Evolutionary conservation across 92 coral and sea anemone genomes (phyloP), one percentile per base, ranked within the genome.

Genomic region (Porites cylindrica): DNA sequence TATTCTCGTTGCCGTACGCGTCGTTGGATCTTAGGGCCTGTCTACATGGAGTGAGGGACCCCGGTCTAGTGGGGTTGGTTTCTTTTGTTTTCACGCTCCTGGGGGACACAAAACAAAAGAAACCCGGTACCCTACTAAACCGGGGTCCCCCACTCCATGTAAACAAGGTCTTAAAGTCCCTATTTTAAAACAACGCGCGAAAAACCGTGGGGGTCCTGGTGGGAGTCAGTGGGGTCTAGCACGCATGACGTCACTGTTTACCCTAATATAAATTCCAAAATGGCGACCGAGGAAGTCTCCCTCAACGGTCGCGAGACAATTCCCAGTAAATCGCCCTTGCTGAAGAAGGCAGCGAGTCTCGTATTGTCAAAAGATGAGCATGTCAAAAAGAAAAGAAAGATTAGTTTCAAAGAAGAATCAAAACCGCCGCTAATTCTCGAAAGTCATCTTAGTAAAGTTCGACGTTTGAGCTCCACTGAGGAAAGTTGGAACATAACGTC

Each of bases 401-500:
- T 86, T 26, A 80, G 80, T 43, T 69, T 76, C 24, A 90, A 85
- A 71, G 84, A 24, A 75, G 87, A 81, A 62, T n/a, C 88, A n/a
- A 86, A 72, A 78, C 66, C 38, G 17, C 51, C 43, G 47, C 26
- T 61, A 10, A 63, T 74, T 63, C 77, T 66, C 61, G 76, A 67
- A 51, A 68, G 56, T 78, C 85, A 76, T 54, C 66, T 82, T 23
- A 85, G 82, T 26, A 88, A 86, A 81, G 68, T 77, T 23, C 91
- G 74, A 14, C 94, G 82, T 58, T 76, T 81, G 90, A 91, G 91
- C 80, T 91, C 91, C 43, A 75, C 88, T 17, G 88, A 89, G 18
- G 98, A 95, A 85, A 94, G 95, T 88, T 96, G 99, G 99, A 96
- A 96, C 90, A 91, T 96, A 13, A 90, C 98, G 70, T 88, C 96